phyloP scores from a whole-genome alignment of 2,113 vertebrate genomes.

The Anser cygnoides region DNA sequence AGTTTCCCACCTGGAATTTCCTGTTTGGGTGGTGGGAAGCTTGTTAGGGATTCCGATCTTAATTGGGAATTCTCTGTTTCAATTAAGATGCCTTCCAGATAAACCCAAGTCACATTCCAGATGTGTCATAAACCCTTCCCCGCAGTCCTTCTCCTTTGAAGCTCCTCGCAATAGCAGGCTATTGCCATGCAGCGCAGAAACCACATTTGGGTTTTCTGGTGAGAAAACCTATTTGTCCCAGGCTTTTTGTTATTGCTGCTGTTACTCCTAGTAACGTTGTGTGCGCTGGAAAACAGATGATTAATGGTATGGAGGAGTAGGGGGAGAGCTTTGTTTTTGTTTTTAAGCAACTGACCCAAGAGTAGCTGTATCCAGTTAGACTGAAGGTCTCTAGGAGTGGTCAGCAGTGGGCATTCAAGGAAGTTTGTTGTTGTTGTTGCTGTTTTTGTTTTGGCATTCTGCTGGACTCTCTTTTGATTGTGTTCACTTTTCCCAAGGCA shows the following conservation, averaged over 20 bases:
- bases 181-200: neutral
- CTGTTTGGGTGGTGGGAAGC: constrained; percentile 1
- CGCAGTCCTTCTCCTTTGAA: neutral
- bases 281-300: neutral
- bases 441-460: neutral
- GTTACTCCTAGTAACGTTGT: neutral
- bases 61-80: neutral
- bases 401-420: neutral
- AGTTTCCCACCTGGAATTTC: constrained; percentile 34
- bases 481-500: neutral
- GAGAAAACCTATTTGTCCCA: constrained; percentile 1
- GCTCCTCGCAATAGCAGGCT: neutral
- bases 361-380: constrained; percentile 22
- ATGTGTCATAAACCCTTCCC: neutral
- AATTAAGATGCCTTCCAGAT: constrained; percentile 41
- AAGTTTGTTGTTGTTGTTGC: neutral
- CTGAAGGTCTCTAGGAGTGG: neutral
- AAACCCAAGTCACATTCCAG: neutral
- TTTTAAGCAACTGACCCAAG: neutral
- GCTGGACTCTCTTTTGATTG: neutral
- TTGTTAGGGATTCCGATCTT: constrained; percentile 22
- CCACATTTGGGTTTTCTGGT: neutral
- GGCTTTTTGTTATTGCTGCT: neutral
- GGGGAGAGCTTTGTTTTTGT: neutral
- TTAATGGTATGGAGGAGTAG: neutral